These are phyloP conservation scores for Scytalopus superciliaris DNA, from an alignment of 2,113 vertebrate species.

Conservation along the genomic window DNA sequence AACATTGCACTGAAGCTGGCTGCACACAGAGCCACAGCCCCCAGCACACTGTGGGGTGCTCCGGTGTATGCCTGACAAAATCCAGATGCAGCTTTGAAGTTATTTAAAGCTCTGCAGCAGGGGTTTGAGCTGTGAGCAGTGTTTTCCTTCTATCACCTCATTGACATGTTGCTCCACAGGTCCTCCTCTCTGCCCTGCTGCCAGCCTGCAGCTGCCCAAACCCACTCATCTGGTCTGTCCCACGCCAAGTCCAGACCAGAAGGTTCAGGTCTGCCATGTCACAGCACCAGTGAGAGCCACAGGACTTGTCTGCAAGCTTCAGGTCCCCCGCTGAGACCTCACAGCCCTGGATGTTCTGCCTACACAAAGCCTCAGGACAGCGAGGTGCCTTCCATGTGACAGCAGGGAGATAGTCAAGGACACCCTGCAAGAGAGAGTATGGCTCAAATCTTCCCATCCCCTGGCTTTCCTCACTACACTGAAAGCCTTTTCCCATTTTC, in stretches of 20 bases:
- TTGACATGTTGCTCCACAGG: not conserved
- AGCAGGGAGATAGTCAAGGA: not conserved
- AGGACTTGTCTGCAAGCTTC: not conserved
- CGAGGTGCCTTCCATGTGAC: not conserved
- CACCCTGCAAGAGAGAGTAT: not conserved
- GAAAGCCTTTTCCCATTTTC: not conserved
- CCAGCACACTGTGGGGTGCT: not conserved
- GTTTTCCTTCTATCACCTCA: not conserved
- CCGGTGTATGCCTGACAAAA: not conserved
- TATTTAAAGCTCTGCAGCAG: not conserved
- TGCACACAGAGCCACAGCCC: not conserved
- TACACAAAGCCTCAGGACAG: not conserved
- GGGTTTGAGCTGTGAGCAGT: not conserved
- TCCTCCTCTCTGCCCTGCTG: not conserved
- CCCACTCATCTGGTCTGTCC: not conserved
- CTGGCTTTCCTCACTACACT: not conserved
- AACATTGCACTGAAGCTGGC: not conserved
- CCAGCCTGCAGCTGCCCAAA: not conserved
- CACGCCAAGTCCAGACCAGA: not conserved
- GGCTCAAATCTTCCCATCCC: not conserved
- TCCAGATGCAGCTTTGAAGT: not conserved
- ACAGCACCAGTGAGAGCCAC: not conserved
- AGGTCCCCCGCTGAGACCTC: not conserved
- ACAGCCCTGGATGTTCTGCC: not conserved
- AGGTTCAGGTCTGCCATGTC: not conserved